Percentiles rank a stretch among this genome's conserved stretches.
Evolutionary conservation across 2,113 vertebrate genomes (phyloP).

Genomic region (Burhinus oedicnemus): DNA sequence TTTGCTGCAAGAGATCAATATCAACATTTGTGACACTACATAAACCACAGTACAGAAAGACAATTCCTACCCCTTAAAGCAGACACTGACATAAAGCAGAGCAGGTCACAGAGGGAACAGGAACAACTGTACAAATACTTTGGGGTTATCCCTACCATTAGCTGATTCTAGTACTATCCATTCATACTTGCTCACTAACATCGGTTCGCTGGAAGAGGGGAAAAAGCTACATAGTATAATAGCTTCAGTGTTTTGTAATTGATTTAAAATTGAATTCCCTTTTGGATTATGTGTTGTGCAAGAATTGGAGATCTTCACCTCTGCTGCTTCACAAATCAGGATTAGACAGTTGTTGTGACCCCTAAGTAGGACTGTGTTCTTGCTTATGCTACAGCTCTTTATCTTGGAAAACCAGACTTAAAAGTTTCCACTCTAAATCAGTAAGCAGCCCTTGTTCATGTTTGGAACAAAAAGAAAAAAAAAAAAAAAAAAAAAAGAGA

Average conservation of each 20-base stretch:
- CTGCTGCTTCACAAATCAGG: background rate
- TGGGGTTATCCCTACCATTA: background rate
- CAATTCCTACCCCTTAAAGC: background rate
- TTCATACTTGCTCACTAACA: background rate
- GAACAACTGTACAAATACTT: constrained; percentile 1
- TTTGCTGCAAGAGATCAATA: constrained; percentile 9
- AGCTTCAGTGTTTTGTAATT: background rate
- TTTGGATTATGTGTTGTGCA: background rate
- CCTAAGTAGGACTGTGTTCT: background rate
- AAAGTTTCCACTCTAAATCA: background rate
- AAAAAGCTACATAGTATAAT: background rate
- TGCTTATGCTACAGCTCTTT: background rate
- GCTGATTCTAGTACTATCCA: background rate
- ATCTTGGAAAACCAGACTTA: background rate
- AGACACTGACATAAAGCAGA: constrained; percentile 53
- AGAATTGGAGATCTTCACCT: background rate
- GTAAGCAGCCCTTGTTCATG: background rate
- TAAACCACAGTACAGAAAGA: constrained; percentile 38
- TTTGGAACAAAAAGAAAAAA: background rate
- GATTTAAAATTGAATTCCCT: background rate
- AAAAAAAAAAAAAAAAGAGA: background rate
- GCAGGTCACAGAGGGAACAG: constrained; percentile 46
- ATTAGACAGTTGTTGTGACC: background rate
- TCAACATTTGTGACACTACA: constrained; percentile 37
- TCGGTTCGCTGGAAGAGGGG: background rate